Evolutionary conservation across 2,797 vertebrate genomes (phyloP).

Genomic region (Sebastes goodei): DNA sequence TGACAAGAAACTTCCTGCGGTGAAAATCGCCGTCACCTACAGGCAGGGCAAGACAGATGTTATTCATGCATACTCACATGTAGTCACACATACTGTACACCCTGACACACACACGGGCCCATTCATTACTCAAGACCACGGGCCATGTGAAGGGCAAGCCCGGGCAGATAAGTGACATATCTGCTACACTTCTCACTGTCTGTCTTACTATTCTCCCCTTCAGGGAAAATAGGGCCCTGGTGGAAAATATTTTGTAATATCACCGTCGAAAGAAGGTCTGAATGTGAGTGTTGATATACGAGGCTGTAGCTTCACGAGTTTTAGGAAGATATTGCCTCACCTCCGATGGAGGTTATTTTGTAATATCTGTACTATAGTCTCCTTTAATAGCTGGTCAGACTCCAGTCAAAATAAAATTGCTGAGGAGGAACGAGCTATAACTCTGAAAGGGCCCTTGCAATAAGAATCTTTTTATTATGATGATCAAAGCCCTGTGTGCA

Average conservation of each 20-base stretch:
- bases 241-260: constrained; percentile 45
- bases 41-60: constrained; percentile 30
- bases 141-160: constrained; percentile 54
- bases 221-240: background rate
- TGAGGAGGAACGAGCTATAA: constrained; percentile 14
- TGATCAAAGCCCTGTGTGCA: constrained; percentile 20
- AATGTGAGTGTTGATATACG: constrained; percentile 8
- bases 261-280: constrained; percentile 13
- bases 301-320: background rate
- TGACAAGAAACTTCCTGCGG: constrained; percentile 46
- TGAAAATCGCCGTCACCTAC: background rate
- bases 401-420: constrained; percentile 35
- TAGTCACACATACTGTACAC: constrained; percentile 41
- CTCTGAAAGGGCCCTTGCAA: constrained; percentile 16
- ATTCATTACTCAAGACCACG: constrained; percentile 51
- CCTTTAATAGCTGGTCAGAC: constrained; percentile 19
- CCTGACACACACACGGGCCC: constrained; percentile 39
- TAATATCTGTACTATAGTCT: constrained; percentile 20
- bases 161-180: constrained; percentile 53
- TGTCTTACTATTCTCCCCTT: constrained; percentile 11
- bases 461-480: constrained; percentile 30
- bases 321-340: background rate
- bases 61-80: constrained; percentile 38
- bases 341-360: background rate
- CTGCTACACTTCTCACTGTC: constrained; percentile 3